A percentile compares a stretch with the other conserved stretches of the same genome.
Conservation (phyloP, 2,113 vertebrate genomes). For the Rattus norvegicus region DNA sequence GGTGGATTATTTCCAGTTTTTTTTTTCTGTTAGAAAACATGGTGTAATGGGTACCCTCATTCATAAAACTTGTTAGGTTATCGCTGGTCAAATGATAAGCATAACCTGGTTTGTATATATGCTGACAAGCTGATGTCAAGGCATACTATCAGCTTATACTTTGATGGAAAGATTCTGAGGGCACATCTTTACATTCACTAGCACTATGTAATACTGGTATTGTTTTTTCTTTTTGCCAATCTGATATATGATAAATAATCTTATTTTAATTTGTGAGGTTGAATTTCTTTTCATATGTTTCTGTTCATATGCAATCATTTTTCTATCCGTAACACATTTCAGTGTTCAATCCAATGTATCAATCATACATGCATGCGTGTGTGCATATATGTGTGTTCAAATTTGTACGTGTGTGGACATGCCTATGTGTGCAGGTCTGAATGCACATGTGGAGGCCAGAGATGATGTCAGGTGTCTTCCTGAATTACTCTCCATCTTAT, state of each 20-base stretch:
- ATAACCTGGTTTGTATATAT: not conserved
- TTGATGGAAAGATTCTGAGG: not conserved
- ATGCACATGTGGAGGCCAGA: not conserved
- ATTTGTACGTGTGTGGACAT: not conserved
- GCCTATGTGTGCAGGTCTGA: not conserved
- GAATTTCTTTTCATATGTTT: not conserved
- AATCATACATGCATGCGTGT: not conserved
- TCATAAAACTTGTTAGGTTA: constrained; percentile 10
- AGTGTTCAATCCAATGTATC: no score
- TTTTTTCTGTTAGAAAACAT: not conserved
- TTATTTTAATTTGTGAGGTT: constrained; percentile 2
- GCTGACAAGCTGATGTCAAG: not conserved
- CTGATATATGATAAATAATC: constrained; percentile 15
- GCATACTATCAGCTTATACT: not conserved
- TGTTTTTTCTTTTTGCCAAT: not conserved
- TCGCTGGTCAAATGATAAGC: not conserved
- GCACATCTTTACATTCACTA: not conserved
- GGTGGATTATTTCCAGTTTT: not conserved
- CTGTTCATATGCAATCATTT: not conserved
- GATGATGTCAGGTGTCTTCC: no score
- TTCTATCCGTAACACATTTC: no score
- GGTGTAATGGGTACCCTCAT: not conserved
- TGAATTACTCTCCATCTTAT: not conserved
- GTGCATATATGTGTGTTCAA: not conserved
- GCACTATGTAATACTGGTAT: not conserved